Evolutionary conservation across 2,888 invertebrate genomes (phyloP).

Genomic region (Nezara viridula): DNA sequence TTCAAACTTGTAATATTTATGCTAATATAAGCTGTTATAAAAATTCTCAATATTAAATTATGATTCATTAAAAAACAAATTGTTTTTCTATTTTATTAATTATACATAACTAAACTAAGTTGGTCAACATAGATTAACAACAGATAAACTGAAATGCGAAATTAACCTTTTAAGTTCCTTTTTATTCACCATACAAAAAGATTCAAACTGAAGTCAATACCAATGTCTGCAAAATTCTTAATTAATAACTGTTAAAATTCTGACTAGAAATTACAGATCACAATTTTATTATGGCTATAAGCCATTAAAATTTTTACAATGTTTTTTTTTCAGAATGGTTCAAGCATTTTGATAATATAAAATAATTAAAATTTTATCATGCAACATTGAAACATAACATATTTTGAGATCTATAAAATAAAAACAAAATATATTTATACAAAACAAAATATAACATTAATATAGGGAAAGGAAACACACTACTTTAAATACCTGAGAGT

Average conservation of each 20-base stretch:
- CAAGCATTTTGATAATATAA: not conserved
- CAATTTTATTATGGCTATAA: slow-evolving; percentile 13
- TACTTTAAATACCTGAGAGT: not conserved
- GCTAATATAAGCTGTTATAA: not conserved
- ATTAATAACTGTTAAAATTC: slow-evolving; percentile 23
- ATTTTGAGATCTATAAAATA: slow-evolving; percentile 27
- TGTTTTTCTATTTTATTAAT: not conserved
- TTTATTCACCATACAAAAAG: not conserved
- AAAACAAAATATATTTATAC: not conserved
- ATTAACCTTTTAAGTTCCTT: not conserved
- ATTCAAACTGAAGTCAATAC: not conserved
- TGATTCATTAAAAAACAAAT: not conserved
- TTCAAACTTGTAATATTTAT: slow-evolving; percentile 5
- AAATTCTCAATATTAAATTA: not conserved
- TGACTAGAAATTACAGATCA: slow-evolving; percentile 44
- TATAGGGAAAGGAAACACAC: not conserved
- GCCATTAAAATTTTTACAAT: not conserved
- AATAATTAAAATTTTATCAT: not conserved
- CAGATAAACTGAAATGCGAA: slow-evolving; percentile 4
- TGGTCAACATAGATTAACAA: not conserved
- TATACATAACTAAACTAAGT: not conserved
- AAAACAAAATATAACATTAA: not conserved
- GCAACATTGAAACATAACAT: not conserved
- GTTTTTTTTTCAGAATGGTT: not conserved
- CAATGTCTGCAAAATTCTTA: not conserved